Base-by-base conservation (phyloP, 2,797 vertebrate genomes). In the Phalloptychus januarius region DNA sequence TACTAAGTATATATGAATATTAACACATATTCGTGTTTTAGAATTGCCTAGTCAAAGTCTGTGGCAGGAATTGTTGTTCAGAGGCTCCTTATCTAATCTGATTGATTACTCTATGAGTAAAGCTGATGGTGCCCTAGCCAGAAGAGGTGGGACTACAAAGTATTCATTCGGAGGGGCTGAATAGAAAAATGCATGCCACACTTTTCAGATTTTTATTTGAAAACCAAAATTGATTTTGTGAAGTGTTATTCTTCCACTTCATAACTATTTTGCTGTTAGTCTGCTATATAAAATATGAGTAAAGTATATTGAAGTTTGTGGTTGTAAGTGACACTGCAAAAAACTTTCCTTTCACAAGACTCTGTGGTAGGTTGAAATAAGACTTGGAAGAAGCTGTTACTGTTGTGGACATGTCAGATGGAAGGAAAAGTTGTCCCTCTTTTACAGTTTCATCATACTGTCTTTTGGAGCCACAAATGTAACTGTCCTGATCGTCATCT, bases 381-480 rank as follows among this genome's bases (percentile, higher is more conserved):
- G 18, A 38, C 4, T 12, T 38, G 10, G 36, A 65, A 20, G 18
- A 12, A 38, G 63, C 36, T 4, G 36, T 40, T 36, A 67, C 20
- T 40, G 36, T 40, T 38, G 33, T 8, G 20, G 36, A 67, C 36
- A 13, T 40, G 63, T 10, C 33, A 67, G 20, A 70, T 45, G 67
- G 44, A 28, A 45, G 33, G 36, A 40, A 67, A 40, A 45, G 42
- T 28, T 45, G 67, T 5, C 42, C 20, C 25, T 7, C 25, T 45
- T 45, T 28, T 42, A 69, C 12, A 44, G 7, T 45, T 25, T 70
- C 67, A 70, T 40, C 67, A 13, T 7, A 18, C 40, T 70, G n/a
- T 44, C 56, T 46, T 80, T 74, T 73, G 4, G 74, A 73, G 75
- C 42, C 69, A 28, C 16, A 23, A 0, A 11, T 76, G 23, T 56